These are phyloP conservation scores for Scortum barcoo DNA, from an alignment of 2,113 vertebrate genomes.

Conservation along the genomic window DNA sequence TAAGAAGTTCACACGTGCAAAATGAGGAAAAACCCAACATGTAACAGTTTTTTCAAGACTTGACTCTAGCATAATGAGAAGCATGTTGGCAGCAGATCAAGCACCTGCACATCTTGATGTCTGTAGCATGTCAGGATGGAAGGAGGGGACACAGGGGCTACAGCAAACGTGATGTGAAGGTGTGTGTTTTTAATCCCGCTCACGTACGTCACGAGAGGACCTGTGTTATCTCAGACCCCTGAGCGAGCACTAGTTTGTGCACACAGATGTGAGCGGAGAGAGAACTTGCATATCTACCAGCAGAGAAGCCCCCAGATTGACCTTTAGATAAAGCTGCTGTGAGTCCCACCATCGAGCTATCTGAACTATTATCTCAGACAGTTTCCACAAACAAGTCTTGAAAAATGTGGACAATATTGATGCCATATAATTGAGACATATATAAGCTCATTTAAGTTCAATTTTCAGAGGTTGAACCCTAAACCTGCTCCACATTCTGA, in stretches of 20 bases:
- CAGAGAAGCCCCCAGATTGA: background rate
- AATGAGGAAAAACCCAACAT: background rate
- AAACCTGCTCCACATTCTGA: background rate
- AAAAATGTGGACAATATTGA: background rate
- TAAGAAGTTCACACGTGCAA: conserved; percentile 31
- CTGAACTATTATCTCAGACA: background rate
- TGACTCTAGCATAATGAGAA: background rate
- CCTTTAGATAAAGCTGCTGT: background rate
- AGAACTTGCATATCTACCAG: background rate
- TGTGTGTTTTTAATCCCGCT: background rate
- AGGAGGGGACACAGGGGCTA: background rate
- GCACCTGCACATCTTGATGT: conserved; percentile 8
- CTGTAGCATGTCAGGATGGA: background rate
- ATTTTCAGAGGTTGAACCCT: rapidly evolving
- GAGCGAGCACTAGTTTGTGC: background rate
- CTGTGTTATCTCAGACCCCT: background rate
- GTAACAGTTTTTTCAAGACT: conserved; percentile 12
- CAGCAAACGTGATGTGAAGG: background rate
- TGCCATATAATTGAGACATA: background rate
- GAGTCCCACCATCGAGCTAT: background rate
- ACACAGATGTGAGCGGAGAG: background rate
- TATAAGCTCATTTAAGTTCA: too few species aligned
- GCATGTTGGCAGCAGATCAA: background rate
- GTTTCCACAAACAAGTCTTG: background rate
- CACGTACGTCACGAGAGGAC: background rate